These are phyloP conservation scores for Ibycter americanus DNA, from an alignment of 2,797 vertebrate species.

Conservation along the genomic window DNA sequence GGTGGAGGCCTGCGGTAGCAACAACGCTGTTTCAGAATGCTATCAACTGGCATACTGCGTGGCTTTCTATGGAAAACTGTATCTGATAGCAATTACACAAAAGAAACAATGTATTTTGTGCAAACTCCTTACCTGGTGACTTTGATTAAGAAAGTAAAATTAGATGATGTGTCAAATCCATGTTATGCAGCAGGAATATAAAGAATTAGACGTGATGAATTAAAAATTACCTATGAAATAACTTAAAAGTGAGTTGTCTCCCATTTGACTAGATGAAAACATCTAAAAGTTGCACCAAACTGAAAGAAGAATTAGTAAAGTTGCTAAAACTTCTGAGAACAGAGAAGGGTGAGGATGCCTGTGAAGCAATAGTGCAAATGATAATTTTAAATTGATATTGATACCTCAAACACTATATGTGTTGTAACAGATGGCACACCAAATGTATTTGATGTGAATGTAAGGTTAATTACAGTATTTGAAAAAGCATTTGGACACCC, in stretches of 20 bases:
- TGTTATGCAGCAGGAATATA: not conserved
- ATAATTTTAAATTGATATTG: not conserved
- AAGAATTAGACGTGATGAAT: not conserved
- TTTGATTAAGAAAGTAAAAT: not conserved
- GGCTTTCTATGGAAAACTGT: not conserved
- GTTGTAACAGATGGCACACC: not conserved
- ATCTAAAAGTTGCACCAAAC: not conserved
- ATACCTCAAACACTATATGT: not conserved
- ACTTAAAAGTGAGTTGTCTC: not conserved
- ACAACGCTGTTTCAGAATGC: not conserved
- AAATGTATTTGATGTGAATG: slow-evolving; percentile 1
- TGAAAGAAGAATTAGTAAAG: not conserved
- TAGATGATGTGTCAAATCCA: not conserved
- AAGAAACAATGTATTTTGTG: not conserved
- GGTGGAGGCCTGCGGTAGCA: not conserved
- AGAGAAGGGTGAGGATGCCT: not conserved
- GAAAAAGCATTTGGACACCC: slow-evolving; percentile 24
- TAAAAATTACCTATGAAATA: not conserved
- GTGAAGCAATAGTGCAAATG: not conserved
- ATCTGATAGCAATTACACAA: not conserved
- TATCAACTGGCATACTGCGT: not conserved
- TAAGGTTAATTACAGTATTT: not conserved
- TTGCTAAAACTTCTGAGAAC: not conserved
- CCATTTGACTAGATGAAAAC: not conserved
- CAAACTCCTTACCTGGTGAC: not conserved